phyloP scores from a whole-genome alignment of 2,113 vertebrate genomes.

The Osmerus eperlanus region DNA sequence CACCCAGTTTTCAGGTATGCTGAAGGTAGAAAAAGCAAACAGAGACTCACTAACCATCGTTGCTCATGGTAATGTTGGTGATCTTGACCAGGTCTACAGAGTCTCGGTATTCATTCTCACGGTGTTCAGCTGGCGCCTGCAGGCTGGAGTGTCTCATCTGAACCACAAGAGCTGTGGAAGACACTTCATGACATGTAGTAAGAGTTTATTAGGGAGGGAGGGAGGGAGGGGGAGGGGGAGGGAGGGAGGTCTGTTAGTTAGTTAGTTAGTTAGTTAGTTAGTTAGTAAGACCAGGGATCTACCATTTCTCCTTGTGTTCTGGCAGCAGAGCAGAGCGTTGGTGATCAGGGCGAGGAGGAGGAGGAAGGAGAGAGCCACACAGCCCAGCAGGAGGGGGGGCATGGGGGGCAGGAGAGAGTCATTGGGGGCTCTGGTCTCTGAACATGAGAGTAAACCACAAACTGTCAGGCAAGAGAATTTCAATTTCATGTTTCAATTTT shows the following conservation, averaged over 20 bases:
- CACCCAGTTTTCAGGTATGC: too few relatives aligned
- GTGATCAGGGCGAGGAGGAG: conserved; percentile 53
- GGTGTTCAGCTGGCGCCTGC: background rate
- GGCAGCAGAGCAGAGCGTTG: conserved; percentile 58
- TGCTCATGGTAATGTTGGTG: conserved; percentile 10
- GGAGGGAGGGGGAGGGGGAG: background rate
- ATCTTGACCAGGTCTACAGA: conserved; percentile 53
- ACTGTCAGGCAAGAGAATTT: too few relatives aligned
- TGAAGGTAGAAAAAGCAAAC: too few relatives aligned
- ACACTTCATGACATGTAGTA: background rate
- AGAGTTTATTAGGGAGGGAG: background rate
- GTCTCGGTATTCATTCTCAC: conserved; percentile 48
- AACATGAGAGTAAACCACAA: conserved; percentile 6
- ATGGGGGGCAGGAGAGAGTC: rapidly evolving
- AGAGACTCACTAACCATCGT: conserved; percentile 39
- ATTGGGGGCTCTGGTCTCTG: rapidly evolving
- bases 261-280: background rate
- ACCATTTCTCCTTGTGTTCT: conserved; percentile 52
- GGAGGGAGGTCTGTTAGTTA: background rate
- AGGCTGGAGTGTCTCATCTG: conserved; percentile 38
- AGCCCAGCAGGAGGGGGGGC: conserved; percentile 27
- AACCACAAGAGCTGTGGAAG: conserved; percentile 41
- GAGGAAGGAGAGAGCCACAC: conserved; percentile 33
- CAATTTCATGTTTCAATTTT: too few relatives aligned
- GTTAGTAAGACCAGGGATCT: conserved; percentile 2